Percentiles rank a stretch among this genome's conserved stretches.
Evolutionary conservation across 2,113 vertebrate genomes (phyloP).

Genomic region (Equus quagga): DNA sequence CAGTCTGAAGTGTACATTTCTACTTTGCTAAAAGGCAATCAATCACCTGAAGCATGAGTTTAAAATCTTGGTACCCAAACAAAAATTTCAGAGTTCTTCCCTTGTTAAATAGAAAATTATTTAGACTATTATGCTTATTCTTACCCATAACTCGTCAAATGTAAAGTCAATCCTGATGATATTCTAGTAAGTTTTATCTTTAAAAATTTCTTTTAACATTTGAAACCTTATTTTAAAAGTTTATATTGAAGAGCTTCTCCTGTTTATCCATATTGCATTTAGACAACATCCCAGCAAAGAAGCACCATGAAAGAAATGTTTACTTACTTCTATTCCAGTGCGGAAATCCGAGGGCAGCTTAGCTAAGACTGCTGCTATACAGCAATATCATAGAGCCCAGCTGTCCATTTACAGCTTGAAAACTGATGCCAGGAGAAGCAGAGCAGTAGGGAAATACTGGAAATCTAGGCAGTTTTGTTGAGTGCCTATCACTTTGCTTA

Average conservation of each 20-base stretch:
- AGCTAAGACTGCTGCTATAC: not conserved
- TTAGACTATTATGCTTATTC: not conserved
- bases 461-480: not conserved
- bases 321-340: not conserved
- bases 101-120: not conserved
- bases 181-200: not conserved
- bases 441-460: not conserved
- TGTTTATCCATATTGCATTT: not conserved
- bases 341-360: not conserved
- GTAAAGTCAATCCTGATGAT: not conserved
- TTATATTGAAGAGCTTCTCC: not conserved
- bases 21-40: not conserved
- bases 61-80: not conserved
- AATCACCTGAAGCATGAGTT: not conserved
- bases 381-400: not conserved
- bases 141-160: not conserved
- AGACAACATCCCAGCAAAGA: not conserved
- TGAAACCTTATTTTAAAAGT: slow-evolving; percentile 28
- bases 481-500: not conserved
- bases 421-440: not conserved
- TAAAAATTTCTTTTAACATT: not conserved
- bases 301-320: not conserved
- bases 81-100: not conserved
- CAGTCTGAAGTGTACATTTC: not conserved
- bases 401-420: not conserved